phyloP scores from a whole-genome alignment of 2,113 vertebrate species.

The Apteryx mantelli region DNA sequence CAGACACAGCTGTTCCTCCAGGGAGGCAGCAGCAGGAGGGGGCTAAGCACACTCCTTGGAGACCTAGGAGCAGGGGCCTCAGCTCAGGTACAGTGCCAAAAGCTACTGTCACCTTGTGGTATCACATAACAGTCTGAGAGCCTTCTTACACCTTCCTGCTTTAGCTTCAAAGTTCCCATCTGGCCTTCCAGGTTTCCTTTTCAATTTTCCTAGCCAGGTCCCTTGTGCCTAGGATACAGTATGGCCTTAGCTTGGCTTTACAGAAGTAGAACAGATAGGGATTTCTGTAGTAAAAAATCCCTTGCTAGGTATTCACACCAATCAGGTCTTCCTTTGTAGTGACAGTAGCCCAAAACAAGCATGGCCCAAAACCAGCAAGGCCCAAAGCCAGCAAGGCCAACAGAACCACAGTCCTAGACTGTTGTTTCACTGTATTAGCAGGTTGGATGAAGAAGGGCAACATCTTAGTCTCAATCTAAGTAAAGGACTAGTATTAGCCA shows the following conservation, averaged over 20 bases:
- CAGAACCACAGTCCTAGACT: too few species aligned
- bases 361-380: not conserved
- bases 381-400: too few species aligned
- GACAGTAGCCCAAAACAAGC: not conserved
- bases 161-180: not conserved
- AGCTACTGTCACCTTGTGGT: not conserved
- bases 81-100: not conserved
- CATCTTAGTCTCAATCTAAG: not conserved
- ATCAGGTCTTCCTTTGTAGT: not conserved
- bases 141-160: not conserved
- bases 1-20: not conserved
- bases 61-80: fast-evolving
- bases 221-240: not conserved
- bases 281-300: not conserved
- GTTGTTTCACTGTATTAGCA: too few species aligned
- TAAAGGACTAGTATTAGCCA: not conserved
- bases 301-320: not conserved
- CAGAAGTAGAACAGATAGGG: not conserved
- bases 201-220: not conserved
- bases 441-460: too few species aligned
- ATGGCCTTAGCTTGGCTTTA: not conserved
- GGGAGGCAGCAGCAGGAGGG: not conserved
- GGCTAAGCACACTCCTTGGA: not conserved
- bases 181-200: not conserved
- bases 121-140: not conserved